Percentiles rank a stretch among this genome's conserved stretches.
phyloP scores from a whole-genome alignment of 2,797 vertebrate species.

The Schizopygopsis malacanthus region DNA sequence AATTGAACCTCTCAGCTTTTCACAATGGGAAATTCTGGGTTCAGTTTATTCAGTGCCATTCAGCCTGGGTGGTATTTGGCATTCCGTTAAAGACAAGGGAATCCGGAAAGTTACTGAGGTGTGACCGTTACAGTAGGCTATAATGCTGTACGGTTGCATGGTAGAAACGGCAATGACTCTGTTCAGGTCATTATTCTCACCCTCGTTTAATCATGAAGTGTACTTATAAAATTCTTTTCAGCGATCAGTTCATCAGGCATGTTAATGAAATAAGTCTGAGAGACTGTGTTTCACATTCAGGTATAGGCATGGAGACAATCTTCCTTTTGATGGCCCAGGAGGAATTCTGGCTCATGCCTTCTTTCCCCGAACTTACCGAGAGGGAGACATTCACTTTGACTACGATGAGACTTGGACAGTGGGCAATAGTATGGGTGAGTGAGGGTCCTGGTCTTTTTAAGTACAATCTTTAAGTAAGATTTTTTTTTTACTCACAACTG shows the following conservation, averaged over 20 bases:
- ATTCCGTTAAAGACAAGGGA: constrained; percentile 6
- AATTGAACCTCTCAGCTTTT: constrained; percentile 10
- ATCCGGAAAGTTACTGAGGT: neutral
- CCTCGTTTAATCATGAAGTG: neutral
- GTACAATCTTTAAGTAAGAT: neutral
- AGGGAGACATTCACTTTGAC: constrained; percentile 95
- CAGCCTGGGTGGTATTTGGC: constrained; percentile 6
- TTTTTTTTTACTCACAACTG: neutral
- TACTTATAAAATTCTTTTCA: neutral
- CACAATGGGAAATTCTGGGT: constrained; percentile 4
- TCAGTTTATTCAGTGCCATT: constrained; percentile 19
- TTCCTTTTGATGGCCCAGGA: constrained; percentile 92
- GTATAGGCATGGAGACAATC: constrained; percentile 92
- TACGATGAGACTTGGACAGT: constrained; percentile 94
- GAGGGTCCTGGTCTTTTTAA: neutral
- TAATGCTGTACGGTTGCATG: neutral
- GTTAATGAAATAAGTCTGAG: constrained; percentile 17
- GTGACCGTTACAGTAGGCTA: constrained; percentile 7
- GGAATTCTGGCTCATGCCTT: constrained; percentile 95
- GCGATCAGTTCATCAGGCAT: neutral
- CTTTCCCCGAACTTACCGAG: constrained; percentile 90
- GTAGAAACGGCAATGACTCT: neutral
- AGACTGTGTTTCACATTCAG: constrained; percentile 69
- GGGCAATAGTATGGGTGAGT: constrained; percentile 88
- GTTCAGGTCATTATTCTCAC: constrained; percentile 11